phyloP scores from a whole-genome alignment of 2,797 vertebrate species.

The Gambelia wislizenii region DNA sequence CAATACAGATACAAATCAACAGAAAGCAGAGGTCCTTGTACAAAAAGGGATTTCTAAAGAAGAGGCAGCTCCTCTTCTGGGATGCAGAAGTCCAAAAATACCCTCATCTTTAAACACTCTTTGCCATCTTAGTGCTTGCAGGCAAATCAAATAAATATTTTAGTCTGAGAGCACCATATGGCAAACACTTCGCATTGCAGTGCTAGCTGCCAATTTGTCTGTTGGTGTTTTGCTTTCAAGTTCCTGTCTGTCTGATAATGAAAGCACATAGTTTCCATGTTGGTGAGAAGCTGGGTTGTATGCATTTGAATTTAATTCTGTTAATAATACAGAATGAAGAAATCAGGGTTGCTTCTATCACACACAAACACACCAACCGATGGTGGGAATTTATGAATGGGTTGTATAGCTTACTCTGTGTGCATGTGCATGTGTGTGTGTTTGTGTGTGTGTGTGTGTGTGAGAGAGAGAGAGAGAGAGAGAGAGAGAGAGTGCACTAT shows the following conservation, averaged over 20 bases:
- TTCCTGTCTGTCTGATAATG: conserved; percentile 32
- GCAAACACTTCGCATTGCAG: conserved; percentile 58
- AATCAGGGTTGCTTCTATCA: neutral
- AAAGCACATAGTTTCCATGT: conserved; percentile 64
- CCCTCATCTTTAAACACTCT: conserved; percentile 18
- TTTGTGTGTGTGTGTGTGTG: neutral
- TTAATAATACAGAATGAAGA: neutral
- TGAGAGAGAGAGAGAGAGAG: too few species aligned
- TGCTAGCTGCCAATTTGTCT: conserved; percentile 69
- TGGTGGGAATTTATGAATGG: neutral
- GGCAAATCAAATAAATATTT: conserved; percentile 69
- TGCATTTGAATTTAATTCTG: neutral
- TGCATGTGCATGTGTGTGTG: neutral
- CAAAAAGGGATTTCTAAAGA: conserved; percentile 43
- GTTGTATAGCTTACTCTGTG: neutral
- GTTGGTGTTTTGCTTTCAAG: conserved; percentile 57
- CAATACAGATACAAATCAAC: conserved; percentile 39
- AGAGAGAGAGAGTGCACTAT: too few species aligned
- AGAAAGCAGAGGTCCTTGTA: neutral
- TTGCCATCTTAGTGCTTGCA: conserved; percentile 37
- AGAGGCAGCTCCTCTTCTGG: conserved; percentile 35
- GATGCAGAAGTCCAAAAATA: conserved; percentile 40
- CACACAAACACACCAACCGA: neutral
- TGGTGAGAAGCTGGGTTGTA: conserved; percentile 14
- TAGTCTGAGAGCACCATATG: conserved; percentile 61